Conservation (phyloP, 2,113 vertebrate genomes). For the Saccopteryx leptura region DNA sequence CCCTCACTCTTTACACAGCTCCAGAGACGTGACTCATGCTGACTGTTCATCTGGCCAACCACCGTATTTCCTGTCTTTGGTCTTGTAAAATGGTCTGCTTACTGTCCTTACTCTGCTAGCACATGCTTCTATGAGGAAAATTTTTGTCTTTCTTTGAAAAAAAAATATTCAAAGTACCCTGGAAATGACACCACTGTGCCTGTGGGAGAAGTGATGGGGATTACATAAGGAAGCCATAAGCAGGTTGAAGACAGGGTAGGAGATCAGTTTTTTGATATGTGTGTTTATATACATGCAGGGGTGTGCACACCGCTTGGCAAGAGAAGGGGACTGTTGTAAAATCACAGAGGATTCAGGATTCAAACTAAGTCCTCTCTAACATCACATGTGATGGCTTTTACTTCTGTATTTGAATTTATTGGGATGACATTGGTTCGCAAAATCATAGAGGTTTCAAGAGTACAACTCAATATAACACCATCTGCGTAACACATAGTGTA, state of each 20-base stretch:
- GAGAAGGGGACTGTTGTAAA: background rate
- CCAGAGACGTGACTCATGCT: background rate
- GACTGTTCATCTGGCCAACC: background rate
- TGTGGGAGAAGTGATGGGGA: background rate
- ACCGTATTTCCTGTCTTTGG: background rate
- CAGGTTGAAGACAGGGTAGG: background rate
- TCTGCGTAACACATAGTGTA: too few species aligned
- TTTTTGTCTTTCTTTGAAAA: conserved; percentile 20
- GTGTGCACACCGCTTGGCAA: background rate
- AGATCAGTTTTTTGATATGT: background rate
- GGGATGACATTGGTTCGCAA: too few species aligned
- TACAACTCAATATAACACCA: too few species aligned
- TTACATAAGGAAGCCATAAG: background rate
- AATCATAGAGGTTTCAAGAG: too few species aligned
- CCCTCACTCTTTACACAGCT: background rate
- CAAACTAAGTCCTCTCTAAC: background rate
- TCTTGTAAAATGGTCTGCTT: background rate
- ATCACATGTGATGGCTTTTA: too few species aligned
- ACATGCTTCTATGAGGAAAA: background rate
- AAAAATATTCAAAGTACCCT: background rate
- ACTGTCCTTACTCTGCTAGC: background rate
- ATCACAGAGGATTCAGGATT: background rate
- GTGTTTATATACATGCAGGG: background rate
- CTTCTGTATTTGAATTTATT: too few species aligned
- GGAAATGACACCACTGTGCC: background rate